A percentile compares a stretch with the other conserved stretches of the same genome.
These are phyloP conservation scores for Frankliniella intonsa DNA, from an alignment of 2,888 invertebrate species.

Conservation along the genomic window DNA sequence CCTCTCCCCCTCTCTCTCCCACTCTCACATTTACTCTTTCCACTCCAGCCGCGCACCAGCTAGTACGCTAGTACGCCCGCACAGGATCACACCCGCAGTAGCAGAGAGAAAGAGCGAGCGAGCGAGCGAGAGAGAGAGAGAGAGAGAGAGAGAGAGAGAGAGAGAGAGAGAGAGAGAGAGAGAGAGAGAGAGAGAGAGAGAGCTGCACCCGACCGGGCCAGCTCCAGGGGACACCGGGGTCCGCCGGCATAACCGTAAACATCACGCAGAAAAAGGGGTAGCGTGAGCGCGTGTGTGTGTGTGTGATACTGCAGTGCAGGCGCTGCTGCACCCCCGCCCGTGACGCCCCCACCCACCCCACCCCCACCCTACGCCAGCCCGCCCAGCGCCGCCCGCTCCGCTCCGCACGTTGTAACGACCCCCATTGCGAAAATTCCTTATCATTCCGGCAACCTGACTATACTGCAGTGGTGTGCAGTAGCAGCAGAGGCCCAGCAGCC, in stretches of 20 bases:
- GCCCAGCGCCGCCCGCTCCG: neutral
- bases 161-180: no score
- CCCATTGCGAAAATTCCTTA: conserved; percentile 26
- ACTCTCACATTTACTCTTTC: neutral
- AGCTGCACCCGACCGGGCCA: neutral
- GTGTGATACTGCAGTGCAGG: conserved; percentile 18
- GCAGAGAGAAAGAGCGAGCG: no score
- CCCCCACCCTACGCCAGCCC: neutral
- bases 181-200: neutral
- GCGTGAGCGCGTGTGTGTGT: neutral
- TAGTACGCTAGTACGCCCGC: neutral
- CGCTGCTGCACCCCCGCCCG: neutral
- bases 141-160: no score
- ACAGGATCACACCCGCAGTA: neutral
- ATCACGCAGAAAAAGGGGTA: conserved; percentile 17
- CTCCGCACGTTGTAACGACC: conserved; percentile 21
- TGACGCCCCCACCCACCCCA: neutral
- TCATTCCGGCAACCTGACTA: conserved; percentile 20
- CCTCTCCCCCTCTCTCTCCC: neutral
- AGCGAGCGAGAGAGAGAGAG: no score
- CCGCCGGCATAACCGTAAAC: conserved; percentile 23
- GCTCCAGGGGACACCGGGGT: neutral
- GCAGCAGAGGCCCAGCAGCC: neutral
- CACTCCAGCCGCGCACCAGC: neutral
- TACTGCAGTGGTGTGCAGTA: neutral